phyloP scores from a whole-genome alignment of 2,797 vertebrate genomes.

The Mormyrops attenuatus region DNA sequence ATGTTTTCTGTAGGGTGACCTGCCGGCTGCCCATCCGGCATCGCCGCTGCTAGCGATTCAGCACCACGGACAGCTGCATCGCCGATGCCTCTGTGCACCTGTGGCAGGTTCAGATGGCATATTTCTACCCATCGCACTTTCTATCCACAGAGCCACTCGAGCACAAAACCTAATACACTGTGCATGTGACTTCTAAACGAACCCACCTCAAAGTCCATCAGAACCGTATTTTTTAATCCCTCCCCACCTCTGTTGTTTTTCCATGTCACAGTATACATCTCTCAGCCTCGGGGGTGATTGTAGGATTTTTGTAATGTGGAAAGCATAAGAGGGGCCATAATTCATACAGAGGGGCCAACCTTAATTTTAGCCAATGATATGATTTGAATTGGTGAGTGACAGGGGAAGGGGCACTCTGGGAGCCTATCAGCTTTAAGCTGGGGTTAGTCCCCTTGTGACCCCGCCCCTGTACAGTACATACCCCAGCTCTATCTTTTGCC shows the following conservation, averaged over 20 bases:
- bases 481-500: neutral
- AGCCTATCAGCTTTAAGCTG: neutral
- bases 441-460: neutral
- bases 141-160: neutral
- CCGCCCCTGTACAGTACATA: neutral
- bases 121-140: neutral
- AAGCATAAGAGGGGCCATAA: neutral
- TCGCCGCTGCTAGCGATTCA: neutral
- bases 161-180: neutral
- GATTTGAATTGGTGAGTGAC: neutral
- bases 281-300: neutral
- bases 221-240: neutral
- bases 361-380: neutral
- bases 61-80: neutral
- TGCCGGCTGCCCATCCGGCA: neutral
- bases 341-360: neutral
- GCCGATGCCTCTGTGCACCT: neutral
- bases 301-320: neutral
- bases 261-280: neutral
- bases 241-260: neutral
- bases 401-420: neutral
- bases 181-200: neutral
- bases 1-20: neutral
- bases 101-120: neutral
- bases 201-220: neutral